Conservation (phyloP, 2,113 vertebrate species). For the Cheirogaleus medius region DNA sequence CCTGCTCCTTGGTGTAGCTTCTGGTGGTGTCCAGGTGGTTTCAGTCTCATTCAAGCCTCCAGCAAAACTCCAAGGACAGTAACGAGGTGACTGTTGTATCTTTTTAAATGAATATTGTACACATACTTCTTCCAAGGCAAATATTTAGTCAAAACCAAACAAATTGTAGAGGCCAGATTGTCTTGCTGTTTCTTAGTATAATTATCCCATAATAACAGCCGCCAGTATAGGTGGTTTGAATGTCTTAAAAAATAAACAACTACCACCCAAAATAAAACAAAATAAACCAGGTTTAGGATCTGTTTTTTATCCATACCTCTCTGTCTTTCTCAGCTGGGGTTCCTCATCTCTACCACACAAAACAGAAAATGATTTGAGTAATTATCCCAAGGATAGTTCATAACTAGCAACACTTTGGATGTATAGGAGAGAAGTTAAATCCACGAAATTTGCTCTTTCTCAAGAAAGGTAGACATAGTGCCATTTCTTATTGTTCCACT, state of each 20-base stretch:
- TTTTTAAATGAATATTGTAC: neutral
- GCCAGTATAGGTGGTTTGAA: neutral
- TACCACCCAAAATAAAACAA: conserved; percentile 26
- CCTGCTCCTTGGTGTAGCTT: neutral
- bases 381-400: neutral
- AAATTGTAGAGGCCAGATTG: neutral
- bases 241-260: conserved; percentile 26
- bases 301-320: neutral
- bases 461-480: conserved; percentile 19
- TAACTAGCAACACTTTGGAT: neutral
- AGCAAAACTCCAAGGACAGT: neutral
- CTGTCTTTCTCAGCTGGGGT: neutral
- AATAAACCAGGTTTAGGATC: neutral
- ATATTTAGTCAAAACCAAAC: conserved; percentile 46
- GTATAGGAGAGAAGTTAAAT: neutral
- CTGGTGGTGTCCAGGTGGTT: neutral
- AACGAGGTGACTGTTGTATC: neutral
- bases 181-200: conserved; percentile 21
- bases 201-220: neutral
- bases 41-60: neutral
- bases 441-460: neutral
- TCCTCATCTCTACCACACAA: neutral
- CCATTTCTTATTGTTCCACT: neutral
- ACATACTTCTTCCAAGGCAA: conserved; percentile 28
- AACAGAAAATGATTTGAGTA: neutral